phyloP scores from a whole-genome alignment of 37 sponge, comb jelly and placozoan genomes.

The Aplysina aerophoba region DNA sequence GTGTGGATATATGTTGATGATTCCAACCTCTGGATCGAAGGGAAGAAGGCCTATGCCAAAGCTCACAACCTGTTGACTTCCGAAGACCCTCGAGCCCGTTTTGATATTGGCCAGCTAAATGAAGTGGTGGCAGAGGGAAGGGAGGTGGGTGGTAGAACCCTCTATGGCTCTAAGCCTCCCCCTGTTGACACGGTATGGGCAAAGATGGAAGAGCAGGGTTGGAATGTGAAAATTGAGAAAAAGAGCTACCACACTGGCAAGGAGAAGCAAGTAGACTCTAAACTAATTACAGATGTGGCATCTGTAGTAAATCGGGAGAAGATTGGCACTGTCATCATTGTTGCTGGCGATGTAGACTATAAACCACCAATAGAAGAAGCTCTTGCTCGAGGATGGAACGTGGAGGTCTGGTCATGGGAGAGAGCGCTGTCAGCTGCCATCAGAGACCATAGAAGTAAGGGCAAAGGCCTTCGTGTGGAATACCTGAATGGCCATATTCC shows the following conservation, averaged over 20 bases:
- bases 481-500: background rate
- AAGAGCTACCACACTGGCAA: conserved; percentile 26
- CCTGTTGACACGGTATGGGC: conserved; percentile 40
- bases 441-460: background rate
- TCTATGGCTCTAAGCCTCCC: conserved; percentile 61
- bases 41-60: conserved; percentile 16
- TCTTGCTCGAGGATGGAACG: conserved; percentile 26
- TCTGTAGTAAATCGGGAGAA: background rate
- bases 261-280: conserved; percentile 44
- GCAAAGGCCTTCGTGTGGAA: background rate
- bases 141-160: background rate
- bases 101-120: conserved; percentile 27
- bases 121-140: conserved; percentile 37
- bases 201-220: conserved; percentile 21
- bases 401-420: conserved; percentile 50
- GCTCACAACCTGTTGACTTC: background rate
- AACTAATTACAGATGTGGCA: conserved; percentile 33
- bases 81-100: conserved; percentile 48
- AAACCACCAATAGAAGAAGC: conserved; percentile 37
- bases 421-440: conserved; percentile 32
- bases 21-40: conserved; percentile 40
- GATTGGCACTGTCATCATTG: conserved; percentile 35
- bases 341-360: conserved; percentile 45
- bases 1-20: conserved; percentile 43
- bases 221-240: conserved; percentile 24